Percentiles rank a stretch among this genome's conserved stretches.
Conservation (phyloP, 1,140 invertebrate species). For the Megalonaias nervosa region DNA sequence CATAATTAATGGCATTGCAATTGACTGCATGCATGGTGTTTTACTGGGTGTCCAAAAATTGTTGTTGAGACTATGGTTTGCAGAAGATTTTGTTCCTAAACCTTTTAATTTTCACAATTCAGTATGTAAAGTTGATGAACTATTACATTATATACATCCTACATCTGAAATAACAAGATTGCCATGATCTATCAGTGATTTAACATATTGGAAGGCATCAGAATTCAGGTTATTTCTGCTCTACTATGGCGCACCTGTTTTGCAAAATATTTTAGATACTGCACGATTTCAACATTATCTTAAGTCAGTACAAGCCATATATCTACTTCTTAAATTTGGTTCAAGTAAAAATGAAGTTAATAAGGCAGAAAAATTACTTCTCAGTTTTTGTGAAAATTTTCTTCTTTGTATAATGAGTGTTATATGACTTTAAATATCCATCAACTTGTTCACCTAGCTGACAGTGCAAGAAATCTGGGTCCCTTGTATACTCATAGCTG, state of each 20-base stretch:
- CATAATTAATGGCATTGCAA: slow-evolving; percentile 31
- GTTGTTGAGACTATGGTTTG: too few relatives aligned
- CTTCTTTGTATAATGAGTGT: too few relatives aligned
- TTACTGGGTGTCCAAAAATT: too few relatives aligned
- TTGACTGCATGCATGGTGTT: too few relatives aligned
- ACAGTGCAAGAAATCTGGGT: too few relatives aligned
- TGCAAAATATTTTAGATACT: slow-evolving; percentile 25
- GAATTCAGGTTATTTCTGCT: slow-evolving; percentile 41
- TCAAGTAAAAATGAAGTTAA: slow-evolving; percentile 25
- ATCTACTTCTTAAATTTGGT: slow-evolving; percentile 29
- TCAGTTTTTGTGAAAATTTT: too few relatives aligned
- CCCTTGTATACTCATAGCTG: too few relatives aligned
- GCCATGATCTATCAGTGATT: slow-evolving; percentile 37
- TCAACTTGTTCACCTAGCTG: too few relatives aligned
- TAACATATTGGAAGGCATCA: slow-evolving; percentile 44
- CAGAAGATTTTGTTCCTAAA: background rate
- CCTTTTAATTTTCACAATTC: slow-evolving; percentile 9
- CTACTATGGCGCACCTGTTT: slow-evolving; percentile 31
- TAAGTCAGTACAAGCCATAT: slow-evolving; percentile 28
- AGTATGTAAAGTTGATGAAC: slow-evolving; percentile 16
- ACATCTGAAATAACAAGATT: slow-evolving; percentile 36
- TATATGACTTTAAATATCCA: too few relatives aligned
- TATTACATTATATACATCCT: slow-evolving; percentile 19
- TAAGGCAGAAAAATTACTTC: too few relatives aligned
- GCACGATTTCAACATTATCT: slow-evolving; percentile 29